Base-by-base conservation (phyloP, 2,888 invertebrate genomes). In the Morinoia aosen region DNA sequence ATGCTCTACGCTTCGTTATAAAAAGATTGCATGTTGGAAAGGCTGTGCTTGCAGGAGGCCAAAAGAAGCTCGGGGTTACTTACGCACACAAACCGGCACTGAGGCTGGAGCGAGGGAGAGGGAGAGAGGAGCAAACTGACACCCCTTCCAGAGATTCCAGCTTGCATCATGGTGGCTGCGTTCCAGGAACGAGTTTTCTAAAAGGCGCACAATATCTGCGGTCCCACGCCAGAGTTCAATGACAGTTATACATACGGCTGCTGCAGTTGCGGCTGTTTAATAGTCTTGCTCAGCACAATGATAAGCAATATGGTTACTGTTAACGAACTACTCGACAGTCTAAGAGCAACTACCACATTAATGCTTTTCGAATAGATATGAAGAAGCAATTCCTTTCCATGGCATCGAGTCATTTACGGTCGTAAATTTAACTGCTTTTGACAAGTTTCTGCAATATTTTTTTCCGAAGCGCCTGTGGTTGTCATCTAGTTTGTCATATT, bases 151-250 rank as follows among this genome's bases (percentile, higher is more conserved):
- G 33, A 76, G 76, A 76, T 76, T 76, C 76, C 76, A 76, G 76
- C 76, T 76, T 76, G 76, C 76, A 76, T 76, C 76, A 76, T 76
- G 76, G 76, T 76, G 76, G 76, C 76, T 76, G 76, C 76, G 76
- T 76, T 76, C 76, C 76, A 12, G 76, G 76, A 76, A 76, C 76
- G 76, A 76, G 76, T 76, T 76, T 76, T 76, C 76, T 76, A 76
- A 76, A 76, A 76, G 76, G 76, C 76, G 76, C 76, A 76, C 76
- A 33, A 76, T 76, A 33, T 76, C 12, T 76, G 76, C 76, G 76
- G 76, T 76, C 76, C 76, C 76, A 76, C 76, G 76, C 76, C 76
- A 76, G 76, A 33, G 76, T 76, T 76, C 76, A 76, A 76, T 76
- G 76, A 76, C 76, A 76, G 76, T 76, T 76, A 76, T 76, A 76